A percentile compares a stretch with the other conserved stretches of the same genome.
Evolutionary conservation across 2,888 invertebrate genomes (phyloP).

Genomic region (Loripinus fragilis): DNA sequence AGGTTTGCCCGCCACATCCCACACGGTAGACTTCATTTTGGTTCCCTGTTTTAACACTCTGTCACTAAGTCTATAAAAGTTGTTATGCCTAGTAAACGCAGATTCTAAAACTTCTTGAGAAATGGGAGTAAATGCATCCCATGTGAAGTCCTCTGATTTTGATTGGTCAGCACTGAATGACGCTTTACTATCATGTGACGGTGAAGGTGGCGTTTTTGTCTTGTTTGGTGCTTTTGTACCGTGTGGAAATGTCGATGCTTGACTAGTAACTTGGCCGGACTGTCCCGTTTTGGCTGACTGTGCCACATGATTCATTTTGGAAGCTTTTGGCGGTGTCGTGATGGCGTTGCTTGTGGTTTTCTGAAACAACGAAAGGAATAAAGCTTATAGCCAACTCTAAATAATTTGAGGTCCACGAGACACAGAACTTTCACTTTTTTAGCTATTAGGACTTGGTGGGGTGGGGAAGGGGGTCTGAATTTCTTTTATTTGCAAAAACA

Average conservation of each 20-base stretch:
- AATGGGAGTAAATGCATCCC: slow-evolving; percentile 71
- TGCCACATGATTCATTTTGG: slow-evolving; percentile 48
- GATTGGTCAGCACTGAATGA: slow-evolving; percentile 52
- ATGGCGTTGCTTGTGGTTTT: slow-evolving; percentile 34
- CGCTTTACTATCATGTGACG: slow-evolving; percentile 55
- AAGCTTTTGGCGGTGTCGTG: slow-evolving; percentile 36
- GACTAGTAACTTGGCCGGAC: not conserved
- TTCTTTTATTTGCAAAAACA: too few species aligned
- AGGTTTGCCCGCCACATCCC: slow-evolving; percentile 73
- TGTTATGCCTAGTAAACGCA: slow-evolving; percentile 69
- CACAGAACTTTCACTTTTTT: too few species aligned
- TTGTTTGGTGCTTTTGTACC: slow-evolving; percentile 9
- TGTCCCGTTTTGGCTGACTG: slow-evolving; percentile 19
- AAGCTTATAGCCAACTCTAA: too few species aligned
- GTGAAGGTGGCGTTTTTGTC: slow-evolving; percentile 55
- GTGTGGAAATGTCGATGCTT: slow-evolving; percentile 8
- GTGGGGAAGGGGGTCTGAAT: too few species aligned
- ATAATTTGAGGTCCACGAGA: too few species aligned
- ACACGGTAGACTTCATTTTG: slow-evolving; percentile 71
- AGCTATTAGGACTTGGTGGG: too few species aligned
- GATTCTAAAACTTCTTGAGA: slow-evolving; percentile 71
- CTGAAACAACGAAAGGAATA: slow-evolving; percentile 25
- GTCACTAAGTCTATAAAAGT: slow-evolving; percentile 74
- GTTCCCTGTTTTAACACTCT: slow-evolving; percentile 73
- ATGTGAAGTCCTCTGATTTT: slow-evolving; percentile 68